phyloP scores from a whole-genome alignment of 1,140 invertebrate species.

The Caenorhabditis inopinata region DNA sequence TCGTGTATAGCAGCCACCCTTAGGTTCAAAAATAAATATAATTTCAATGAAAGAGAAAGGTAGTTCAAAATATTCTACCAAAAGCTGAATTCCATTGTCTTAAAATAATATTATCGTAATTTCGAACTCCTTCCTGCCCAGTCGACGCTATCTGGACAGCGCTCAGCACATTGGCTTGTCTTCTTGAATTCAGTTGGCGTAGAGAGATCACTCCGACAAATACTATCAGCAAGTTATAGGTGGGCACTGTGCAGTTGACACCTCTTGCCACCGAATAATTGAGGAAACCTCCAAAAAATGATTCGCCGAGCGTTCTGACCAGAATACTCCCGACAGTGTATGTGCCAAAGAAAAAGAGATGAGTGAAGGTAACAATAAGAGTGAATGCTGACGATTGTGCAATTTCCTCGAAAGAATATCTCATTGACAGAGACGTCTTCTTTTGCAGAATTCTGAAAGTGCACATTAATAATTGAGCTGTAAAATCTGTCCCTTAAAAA shows the following conservation, averaged over 20 bases:
- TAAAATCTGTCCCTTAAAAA: not conserved
- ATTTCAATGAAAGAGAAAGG: not conserved
- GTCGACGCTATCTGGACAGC: not conserved
- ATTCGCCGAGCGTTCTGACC: not conserved
- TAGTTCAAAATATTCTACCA: not conserved
- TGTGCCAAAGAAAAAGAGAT: not conserved
- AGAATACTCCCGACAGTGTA: not conserved
- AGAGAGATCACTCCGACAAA: not conserved
- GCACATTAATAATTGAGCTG: not conserved
- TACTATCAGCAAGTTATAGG: not conserved
- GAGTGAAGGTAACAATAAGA: not conserved
- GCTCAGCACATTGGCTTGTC: not conserved
- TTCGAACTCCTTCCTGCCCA: not conserved
- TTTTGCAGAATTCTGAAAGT: not conserved
- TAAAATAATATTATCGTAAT: not conserved
- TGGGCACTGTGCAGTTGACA: not conserved
- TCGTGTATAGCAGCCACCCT: too few relatives aligned
- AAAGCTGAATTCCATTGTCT: not conserved
- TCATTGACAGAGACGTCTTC: not conserved
- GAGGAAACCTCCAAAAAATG: not conserved
- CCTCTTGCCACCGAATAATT: conserved; percentile 3
- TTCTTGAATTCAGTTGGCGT: not conserved
- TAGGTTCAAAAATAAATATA: not conserved
- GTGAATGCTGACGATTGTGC: not conserved
- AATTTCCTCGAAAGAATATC: conserved; percentile 10